Evolutionary conservation across 35 echinoderm and acorn worm genomes (phyloP).

Genomic region (Lytechinus pictus): DNA sequence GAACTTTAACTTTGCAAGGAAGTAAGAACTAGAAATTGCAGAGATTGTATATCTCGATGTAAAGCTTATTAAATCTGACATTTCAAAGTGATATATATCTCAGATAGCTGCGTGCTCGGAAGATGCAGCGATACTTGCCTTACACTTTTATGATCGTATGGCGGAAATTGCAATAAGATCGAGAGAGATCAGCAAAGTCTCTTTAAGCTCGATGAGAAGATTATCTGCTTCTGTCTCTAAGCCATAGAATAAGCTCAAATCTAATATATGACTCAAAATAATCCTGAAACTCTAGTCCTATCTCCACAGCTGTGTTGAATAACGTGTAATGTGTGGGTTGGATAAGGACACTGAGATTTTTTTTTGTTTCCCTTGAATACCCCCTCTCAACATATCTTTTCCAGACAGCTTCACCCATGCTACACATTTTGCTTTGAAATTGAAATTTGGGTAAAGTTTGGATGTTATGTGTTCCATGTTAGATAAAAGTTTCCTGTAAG

Average conservation of each 20-base stretch:
- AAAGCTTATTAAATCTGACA: neutral
- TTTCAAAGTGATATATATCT: neutral
- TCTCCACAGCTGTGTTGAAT: neutral
- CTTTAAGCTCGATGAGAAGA: slow-evolving; percentile 18
- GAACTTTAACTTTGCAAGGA: neutral
- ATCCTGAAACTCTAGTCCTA: neutral
- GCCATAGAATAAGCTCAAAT: neutral
- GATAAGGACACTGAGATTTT: neutral
- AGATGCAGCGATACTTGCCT: neutral
- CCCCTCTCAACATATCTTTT: neutral
- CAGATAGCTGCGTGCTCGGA: neutral
- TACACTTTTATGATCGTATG: neutral
- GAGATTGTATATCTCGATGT: neutral
- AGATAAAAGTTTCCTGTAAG: no score
- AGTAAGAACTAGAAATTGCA: neutral
- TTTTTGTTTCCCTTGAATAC: neutral
- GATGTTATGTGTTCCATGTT: no score
- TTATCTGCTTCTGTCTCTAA: slow-evolving; percentile 12
- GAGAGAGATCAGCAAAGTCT: slow-evolving; percentile 1
- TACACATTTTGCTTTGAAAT: neutral
- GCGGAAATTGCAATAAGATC: slow-evolving; percentile 3
- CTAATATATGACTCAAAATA: neutral
- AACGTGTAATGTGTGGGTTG: neutral
- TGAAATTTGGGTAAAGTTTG: neutral
- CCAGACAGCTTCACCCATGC: neutral